Base-by-base conservation (phyloP, 1,140 invertebrate species). In the Drosophila repleta region DNA sequence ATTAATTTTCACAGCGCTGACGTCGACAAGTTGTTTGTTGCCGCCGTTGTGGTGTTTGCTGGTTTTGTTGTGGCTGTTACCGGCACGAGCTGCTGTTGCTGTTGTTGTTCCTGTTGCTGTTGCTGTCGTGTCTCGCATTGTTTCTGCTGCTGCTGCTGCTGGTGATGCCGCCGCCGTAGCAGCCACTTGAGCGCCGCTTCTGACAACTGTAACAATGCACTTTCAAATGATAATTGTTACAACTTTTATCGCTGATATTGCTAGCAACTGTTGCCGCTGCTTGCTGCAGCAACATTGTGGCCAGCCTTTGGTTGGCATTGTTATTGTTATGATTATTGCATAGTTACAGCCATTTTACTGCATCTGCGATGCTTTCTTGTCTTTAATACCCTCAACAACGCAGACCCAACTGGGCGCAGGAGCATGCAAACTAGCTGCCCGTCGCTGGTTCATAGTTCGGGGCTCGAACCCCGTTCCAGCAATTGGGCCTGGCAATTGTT, bases 171-270 rank as follows among this genome's bases (percentile, higher is more conserved):
- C 24, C 56, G 64, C 11, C 37, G 72, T 71, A 66, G 56, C 66
- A 67, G 51, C 64, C 75, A 81, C 81, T 85, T 70, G 65, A 63
- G 77, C 62, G 68, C 65, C 76, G 65, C 62, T 52, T 52, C 64
- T 70, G 75, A 82, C 82, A 87, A 87, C 78, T 87, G 78, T 76
- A 82, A 87, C 82, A 87, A 87, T 88, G 82, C 83, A 87, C 79
- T 87, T 87, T 87, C 78, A 87, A 87, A 87, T 88, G 82, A 87
- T 87, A 87, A 87, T 87, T 87, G 82, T 82, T 87, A 87, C 79
- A 87, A 88, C 83, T 87, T 87, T 87, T 87, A 88, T 88, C 81
- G 82, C 71, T 87, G 82, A 87, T 87, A 88, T 74, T 73, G 75
- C 74, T 15, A 26, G 64, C 80, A 84, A 80, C 77, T 74, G 82